These are phyloP conservation scores for Vespertilio murinus DNA, from an alignment of 2,797 vertebrate species.

Conservation along the genomic window DNA sequence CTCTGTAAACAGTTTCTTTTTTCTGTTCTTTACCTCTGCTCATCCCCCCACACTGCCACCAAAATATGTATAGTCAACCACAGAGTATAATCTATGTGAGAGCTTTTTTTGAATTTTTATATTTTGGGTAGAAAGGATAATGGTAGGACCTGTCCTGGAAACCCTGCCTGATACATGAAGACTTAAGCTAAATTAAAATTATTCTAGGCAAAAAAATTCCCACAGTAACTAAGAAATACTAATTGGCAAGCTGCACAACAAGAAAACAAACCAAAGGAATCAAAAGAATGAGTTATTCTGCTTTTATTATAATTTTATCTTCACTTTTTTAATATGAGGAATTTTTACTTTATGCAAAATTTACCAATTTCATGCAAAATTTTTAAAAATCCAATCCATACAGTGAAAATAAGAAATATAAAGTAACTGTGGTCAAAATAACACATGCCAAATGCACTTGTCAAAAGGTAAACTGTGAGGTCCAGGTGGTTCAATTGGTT, in stretches of 20 bases:
- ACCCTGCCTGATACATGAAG: not conserved
- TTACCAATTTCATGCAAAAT: not conserved
- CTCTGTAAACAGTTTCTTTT: not conserved
- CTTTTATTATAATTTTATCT: not conserved
- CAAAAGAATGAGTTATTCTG: not conserved
- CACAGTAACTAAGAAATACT: not conserved
- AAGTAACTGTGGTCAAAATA: constrained; percentile 24
- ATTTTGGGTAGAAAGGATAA: not conserved
- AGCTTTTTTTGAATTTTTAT: not conserved
- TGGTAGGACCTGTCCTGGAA: not conserved
- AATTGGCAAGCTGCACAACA: not conserved
- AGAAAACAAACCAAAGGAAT: not conserved
- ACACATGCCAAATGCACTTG: not conserved
- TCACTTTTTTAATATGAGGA: not conserved
- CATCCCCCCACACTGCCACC: not conserved
- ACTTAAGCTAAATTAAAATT: not conserved
- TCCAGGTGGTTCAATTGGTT: not conserved
- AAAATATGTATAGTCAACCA: not conserved
- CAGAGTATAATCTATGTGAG: not conserved
- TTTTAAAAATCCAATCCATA: not conserved
- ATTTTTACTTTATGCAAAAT: not conserved
- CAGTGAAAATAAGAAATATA: not conserved
- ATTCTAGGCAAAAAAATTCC: not conserved
- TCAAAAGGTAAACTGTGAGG: constrained; percentile 21
- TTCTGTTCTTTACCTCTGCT: not conserved